A percentile compares a stretch with the other conserved stretches of the same genome.
phyloP scores from a whole-genome alignment of 2,888 invertebrate genomes.

The Coelinius sp. region DNA sequence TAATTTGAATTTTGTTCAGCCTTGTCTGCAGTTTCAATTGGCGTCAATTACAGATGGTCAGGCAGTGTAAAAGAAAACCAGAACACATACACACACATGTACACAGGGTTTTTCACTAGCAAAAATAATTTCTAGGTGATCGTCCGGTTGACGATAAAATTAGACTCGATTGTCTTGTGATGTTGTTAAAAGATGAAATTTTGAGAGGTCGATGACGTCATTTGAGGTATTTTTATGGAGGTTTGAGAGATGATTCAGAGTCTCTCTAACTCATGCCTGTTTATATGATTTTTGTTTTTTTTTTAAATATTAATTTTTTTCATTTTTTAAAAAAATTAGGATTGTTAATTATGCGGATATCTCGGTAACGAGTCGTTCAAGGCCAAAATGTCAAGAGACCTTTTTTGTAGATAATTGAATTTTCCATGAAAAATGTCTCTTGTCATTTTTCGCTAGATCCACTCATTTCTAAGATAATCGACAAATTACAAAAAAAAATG shows the following conservation, averaged over 20 bases:
- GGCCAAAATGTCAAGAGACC: too few relatives aligned
- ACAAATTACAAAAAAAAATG: not conserved
- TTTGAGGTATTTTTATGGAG: not conserved
- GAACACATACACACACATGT: not conserved
- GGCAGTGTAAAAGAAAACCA: not conserved
- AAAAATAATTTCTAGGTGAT: not conserved
- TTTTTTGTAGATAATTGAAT: too few relatives aligned
- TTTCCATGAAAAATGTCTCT: too few relatives aligned
- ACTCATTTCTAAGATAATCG: not conserved
- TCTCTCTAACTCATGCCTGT: too few relatives aligned
- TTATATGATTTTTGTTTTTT: too few relatives aligned
- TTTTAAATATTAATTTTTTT: too few relatives aligned
- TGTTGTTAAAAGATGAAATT: not conserved
- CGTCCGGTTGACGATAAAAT: not conserved
- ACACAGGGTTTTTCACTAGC: not conserved
- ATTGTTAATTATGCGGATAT: too few relatives aligned
- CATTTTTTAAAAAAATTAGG: too few relatives aligned
- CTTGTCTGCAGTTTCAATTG: slow-evolving; percentile 13
- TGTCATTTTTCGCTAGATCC: too few relatives aligned
- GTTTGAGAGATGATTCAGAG: too few relatives aligned
- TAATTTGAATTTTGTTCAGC: slow-evolving; percentile 5
- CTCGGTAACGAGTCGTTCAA: too few relatives aligned
- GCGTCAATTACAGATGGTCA: not conserved
- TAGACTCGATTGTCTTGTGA: not conserved
- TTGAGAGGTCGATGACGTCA: not conserved